Base-by-base conservation (phyloP, 2,888 invertebrate genomes). In the Melipona bicolor region DNA sequence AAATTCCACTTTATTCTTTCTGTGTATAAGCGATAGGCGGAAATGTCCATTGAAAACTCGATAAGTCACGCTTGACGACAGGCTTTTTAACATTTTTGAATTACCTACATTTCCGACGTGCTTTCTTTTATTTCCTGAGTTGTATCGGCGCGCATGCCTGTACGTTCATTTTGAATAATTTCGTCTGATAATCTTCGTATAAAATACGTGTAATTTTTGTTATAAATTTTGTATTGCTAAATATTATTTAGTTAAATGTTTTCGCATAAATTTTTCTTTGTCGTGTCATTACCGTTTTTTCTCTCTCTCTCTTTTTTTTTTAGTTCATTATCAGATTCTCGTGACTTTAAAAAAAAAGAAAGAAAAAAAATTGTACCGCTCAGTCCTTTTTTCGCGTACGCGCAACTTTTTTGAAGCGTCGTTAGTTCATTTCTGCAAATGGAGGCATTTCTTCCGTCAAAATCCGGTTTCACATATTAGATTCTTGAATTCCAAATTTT, bases 41-140 rank as follows among this genome's bases (percentile, higher is more conserved):
- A 24, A 24, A 19, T 24, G 24, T 24, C 3, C 11, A 54, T 15
- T 17, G 56, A 43, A 67, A 67, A 61, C 36, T 24, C 11, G n/a
- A n/a, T n/a, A 4, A 3, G 27, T 61, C 32, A 24, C 56, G 54
- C 24, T 59, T 50, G 50, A 50, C 70, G 70, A 70, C 65, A 64
- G 17, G n/a, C 65, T 32, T 17, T 43, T 54, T 21, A 27, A 74
- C 32, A 13, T 43, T n/a, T 74, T n/a, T 6, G 50, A 49, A 24
- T 78, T 56, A 49, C 43, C 81, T 79, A 81, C 62, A 73, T 79
- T 62, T 62, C 54, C 24, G 62, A 43, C 21, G 36, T n/a, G 27
- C 72, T 79, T 64, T 62, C 68, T 79, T 79, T 72, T 68, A 24
- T 50, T 81, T 81, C 73, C 80, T 62, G 36, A 19, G 17, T 72